Evolutionary conservation across 2,113 vertebrate species (phyloP).

Genomic region (Stictonetta naevosa): DNA sequence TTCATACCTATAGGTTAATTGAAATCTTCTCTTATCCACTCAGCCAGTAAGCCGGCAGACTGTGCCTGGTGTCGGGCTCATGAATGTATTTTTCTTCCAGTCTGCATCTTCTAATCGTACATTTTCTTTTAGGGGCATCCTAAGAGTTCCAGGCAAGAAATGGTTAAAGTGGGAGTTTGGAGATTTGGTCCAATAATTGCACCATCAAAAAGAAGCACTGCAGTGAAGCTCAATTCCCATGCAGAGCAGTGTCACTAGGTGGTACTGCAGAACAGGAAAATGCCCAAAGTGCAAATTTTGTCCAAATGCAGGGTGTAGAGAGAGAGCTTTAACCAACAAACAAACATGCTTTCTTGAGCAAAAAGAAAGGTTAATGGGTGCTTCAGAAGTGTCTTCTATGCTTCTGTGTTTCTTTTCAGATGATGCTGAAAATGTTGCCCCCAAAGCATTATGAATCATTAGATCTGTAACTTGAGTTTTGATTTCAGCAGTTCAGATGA

Average conservation of each 20-base stretch:
- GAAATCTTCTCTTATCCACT: not conserved
- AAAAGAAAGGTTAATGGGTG: not conserved
- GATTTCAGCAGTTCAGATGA: not conserved
- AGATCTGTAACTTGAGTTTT: not conserved
- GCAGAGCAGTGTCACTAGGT: slow-evolving; percentile 21
- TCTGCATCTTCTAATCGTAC: not conserved
- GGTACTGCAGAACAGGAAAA: slow-evolving; percentile 33
- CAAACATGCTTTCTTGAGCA: fast-evolving
- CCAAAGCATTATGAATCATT: not conserved
- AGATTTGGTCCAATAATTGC: not conserved
- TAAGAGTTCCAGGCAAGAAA: not conserved
- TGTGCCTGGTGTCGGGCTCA: not conserved
- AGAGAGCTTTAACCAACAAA: not conserved
- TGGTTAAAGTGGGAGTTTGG: not conserved
- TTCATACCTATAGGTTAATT: not conserved
- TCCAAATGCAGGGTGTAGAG: not conserved
- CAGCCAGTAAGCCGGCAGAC: not conserved
- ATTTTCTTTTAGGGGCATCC: not conserved
- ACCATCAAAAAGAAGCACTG: not conserved
- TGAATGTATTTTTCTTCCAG: not conserved
- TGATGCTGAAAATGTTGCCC: not conserved
- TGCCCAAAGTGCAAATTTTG: fast-evolving
- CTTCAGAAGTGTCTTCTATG: not conserved
- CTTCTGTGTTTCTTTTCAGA: not conserved
- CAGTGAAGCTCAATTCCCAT: not conserved